A percentile compares a stretch with the other conserved stretches of the same genome.
Evolutionary conservation across 1,140 invertebrate genomes (phyloP).

Genomic region (Microplitis demolitor): DNA sequence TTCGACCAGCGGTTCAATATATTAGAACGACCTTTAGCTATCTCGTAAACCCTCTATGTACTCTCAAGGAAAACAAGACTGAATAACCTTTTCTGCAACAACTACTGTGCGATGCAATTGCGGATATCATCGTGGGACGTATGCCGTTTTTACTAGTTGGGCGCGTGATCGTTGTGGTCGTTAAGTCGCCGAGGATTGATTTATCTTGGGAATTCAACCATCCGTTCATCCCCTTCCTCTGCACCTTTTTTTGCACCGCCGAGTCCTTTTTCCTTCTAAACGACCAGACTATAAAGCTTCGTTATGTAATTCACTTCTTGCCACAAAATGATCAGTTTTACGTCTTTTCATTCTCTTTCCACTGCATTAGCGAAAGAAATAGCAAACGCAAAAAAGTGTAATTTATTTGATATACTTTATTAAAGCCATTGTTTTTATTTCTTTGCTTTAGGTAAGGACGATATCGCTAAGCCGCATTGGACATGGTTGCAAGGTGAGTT

Average conservation of each 20-base stretch:
- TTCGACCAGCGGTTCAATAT: conserved; percentile 6
- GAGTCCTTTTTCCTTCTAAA: conserved; percentile 20
- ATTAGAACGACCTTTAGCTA: not conserved
- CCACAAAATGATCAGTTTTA: conserved; percentile 17
- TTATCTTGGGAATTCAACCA: conserved; percentile 23
- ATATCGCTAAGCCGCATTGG: conserved; percentile 61
- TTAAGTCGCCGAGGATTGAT: conserved; percentile 27
- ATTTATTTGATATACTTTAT: conserved; percentile 16
- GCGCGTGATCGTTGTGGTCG: conserved; percentile 18
- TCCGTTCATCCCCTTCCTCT: conserved; percentile 25
- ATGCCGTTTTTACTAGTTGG: conserved; percentile 9
- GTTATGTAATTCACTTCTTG: conserved; percentile 24
- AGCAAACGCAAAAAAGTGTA: conserved; percentile 11
- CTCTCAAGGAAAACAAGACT: conserved; percentile 11
- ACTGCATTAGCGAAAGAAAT: conserved; percentile 15
- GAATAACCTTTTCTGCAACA: not conserved
- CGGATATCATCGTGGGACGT: conserved; percentile 19
- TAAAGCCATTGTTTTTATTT: conserved; percentile 24
- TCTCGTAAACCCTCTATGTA: not conserved
- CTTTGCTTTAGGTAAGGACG: conserved; percentile 59
- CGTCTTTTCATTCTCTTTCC: conserved; percentile 5
- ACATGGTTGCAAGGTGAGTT: conserved; percentile 62
- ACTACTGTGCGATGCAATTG: conserved; percentile 11
- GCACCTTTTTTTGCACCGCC: not conserved
- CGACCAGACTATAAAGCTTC: conserved; percentile 14